Conservation (phyloP, 2,797 vertebrate species). For the Falco naumanni region DNA sequence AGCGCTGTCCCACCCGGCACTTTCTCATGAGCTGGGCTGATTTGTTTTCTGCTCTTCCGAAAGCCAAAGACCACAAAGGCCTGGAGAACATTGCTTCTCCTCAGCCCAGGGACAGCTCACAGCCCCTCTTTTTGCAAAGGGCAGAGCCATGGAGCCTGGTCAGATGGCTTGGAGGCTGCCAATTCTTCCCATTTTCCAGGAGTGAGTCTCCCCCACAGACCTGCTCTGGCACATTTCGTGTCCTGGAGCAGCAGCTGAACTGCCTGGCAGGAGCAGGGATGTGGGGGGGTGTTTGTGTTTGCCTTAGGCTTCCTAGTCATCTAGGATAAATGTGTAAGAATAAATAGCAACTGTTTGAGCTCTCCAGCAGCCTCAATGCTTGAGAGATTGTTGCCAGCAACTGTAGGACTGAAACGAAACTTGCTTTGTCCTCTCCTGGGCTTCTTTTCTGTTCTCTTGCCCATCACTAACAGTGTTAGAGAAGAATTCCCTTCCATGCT, state of each 20-base stretch:
- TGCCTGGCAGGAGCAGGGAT: background rate
- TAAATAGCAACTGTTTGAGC: background rate
- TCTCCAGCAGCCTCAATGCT: background rate
- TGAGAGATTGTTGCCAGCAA: background rate
- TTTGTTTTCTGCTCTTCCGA: constrained; percentile 7
- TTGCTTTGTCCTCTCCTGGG: background rate
- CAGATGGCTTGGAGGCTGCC: background rate
- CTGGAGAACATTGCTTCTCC: constrained; percentile 26
- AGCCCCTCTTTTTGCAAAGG: background rate
- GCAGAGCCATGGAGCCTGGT: rapidly evolving
- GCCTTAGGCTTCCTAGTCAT: background rate
- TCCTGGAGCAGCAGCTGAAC: constrained; percentile 36
- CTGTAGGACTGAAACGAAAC: background rate
- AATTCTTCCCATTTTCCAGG: background rate
- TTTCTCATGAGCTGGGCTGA: background rate
- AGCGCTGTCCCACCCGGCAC: background rate
- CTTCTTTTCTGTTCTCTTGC: background rate
- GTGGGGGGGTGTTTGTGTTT: background rate
- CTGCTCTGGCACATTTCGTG: background rate
- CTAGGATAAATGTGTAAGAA: background rate
- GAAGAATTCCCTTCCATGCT: background rate
- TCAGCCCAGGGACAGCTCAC: constrained; percentile 16
- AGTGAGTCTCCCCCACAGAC: background rate
- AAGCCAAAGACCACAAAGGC: constrained; percentile 22
- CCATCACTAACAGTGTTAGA: background rate